Conservation (phyloP, 2,113 vertebrate genomes). For the Ictidomys tridecemlineatus region DNA sequence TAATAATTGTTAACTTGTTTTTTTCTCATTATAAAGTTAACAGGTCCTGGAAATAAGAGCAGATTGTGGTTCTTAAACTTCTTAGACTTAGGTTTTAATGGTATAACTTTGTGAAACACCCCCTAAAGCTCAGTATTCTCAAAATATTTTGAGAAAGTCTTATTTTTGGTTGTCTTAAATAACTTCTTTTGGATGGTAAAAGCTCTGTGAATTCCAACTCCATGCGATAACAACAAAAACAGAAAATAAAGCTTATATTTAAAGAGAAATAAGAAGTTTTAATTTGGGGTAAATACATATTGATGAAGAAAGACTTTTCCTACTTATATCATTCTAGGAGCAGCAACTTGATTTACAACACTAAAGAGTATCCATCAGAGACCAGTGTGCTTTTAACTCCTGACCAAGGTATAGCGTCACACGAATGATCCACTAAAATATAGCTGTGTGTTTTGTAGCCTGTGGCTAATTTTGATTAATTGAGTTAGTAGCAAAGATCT, state of each 20-base stretch:
- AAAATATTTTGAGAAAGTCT: neutral
- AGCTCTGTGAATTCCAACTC: neutral
- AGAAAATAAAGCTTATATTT: neutral
- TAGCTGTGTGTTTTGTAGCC: neutral
- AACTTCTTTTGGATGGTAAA: neutral
- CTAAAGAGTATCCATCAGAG: neutral
- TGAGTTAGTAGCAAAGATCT: neutral
- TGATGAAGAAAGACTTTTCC: neutral
- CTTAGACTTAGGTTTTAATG: neutral
- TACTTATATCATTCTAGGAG: neutral
- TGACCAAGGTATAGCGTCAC: neutral
- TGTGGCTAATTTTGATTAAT: neutral
- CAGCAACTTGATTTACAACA: neutral
- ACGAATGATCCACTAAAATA: neutral
- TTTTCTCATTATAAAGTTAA: neutral
- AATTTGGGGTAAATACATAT: neutral
- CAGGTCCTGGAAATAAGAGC: neutral
- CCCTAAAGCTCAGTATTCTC: neutral
- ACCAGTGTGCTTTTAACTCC: neutral
- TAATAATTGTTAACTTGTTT: neutral
- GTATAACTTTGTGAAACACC: neutral
- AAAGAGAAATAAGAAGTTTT: neutral
- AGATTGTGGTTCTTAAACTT: neutral
- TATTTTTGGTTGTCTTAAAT: neutral
- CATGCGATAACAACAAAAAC: neutral